Conservation (phyloP, 2,113 vertebrate genomes). For the Vanacampus margaritifer region DNA sequence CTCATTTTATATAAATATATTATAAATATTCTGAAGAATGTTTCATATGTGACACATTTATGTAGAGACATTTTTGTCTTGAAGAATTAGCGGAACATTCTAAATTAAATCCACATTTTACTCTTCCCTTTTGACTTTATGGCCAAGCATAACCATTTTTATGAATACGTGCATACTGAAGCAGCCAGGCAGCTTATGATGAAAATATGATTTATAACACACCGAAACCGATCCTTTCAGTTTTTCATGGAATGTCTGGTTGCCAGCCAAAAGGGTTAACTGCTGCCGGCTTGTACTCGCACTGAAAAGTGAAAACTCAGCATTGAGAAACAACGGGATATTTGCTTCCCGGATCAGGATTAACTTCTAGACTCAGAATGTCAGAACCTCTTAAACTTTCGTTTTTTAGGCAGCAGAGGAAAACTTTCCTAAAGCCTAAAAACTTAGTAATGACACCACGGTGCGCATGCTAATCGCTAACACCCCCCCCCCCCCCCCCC, state of each 20-base stretch:
- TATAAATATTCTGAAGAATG: conserved; percentile 1
- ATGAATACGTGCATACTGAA: neutral
- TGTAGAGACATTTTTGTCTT: neutral
- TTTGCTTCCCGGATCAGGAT: conserved; percentile 1
- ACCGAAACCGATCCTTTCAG: neutral
- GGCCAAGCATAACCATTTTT: neutral
- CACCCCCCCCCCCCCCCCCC: neutral
- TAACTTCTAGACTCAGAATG: neutral
- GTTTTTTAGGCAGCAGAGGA: neutral
- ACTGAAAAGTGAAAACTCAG: neutral
- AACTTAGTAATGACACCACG: neutral
- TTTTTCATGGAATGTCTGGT: neutral
- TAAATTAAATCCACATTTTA: conserved; percentile 6
- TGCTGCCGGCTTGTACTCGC: neutral
- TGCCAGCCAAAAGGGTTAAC: neutral
- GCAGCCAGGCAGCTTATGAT: neutral
- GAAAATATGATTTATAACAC: neutral
- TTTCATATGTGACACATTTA: conserved; percentile 1
- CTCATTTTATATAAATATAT: neutral
- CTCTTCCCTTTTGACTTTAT: neutral
- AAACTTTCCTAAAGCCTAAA: neutral
- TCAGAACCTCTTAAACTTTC: conserved; percentile 6
- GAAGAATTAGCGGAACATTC: neutral
- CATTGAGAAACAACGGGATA: neutral
- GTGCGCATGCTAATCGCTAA: neutral